These are phyloP conservation scores for Plebejus argus DNA, from an alignment of 2,888 invertebrate genomes.

Conservation along the genomic window DNA sequence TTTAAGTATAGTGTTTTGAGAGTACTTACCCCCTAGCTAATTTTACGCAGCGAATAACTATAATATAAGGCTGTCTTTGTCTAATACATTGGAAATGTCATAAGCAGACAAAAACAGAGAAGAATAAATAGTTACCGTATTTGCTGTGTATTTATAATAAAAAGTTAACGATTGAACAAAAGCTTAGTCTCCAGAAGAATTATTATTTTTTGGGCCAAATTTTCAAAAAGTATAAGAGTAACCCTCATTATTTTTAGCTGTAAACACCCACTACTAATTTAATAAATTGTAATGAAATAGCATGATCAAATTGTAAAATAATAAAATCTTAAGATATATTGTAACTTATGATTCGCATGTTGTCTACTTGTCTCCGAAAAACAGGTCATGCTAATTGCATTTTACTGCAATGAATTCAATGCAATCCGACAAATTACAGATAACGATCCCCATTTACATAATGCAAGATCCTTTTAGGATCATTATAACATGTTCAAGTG, in stretches of 20 bases:
- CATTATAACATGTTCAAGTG: conserved; percentile 59
- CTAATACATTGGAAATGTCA: too few relatives aligned
- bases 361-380: conserved; percentile 4
- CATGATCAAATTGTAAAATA: not conserved
- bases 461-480: conserved; percentile 58
- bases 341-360: not conserved
- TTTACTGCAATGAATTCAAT: conserved; percentile 17
- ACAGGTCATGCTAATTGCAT: not conserved
- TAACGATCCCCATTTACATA: conserved; percentile 65
- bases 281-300: too few relatives aligned
- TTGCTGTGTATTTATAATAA: too few relatives aligned
- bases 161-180: too few relatives aligned
- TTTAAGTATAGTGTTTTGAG: not conserved
- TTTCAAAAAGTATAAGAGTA: too few relatives aligned
- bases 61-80: too few relatives aligned
- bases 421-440: conserved; percentile 38
- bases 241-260: too few relatives aligned
- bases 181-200: too few relatives aligned
- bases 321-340: not conserved
- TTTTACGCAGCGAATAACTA: not conserved
- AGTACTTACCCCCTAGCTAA: not conserved
- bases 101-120: too few relatives aligned
- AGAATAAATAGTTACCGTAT: too few relatives aligned
- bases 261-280: too few relatives aligned
- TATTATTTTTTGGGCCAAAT: too few relatives aligned